These are phyloP conservation scores for Heteromormyrus szaboi DNA, from an alignment of 2,797 vertebrate species.

Conservation along the genomic window DNA sequence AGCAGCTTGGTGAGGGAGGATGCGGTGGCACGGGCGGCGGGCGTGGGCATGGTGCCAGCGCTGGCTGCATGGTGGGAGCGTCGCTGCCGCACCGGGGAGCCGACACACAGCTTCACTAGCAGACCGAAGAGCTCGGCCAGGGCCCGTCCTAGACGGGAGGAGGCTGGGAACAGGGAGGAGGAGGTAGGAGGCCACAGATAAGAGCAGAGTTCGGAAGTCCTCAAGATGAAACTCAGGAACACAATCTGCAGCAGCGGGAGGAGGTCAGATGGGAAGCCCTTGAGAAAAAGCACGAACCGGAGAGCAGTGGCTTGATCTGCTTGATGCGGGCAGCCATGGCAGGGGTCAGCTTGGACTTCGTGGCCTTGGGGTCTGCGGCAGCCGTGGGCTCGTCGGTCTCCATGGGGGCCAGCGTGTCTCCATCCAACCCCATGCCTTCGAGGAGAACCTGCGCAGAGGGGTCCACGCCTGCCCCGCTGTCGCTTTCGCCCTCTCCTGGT, in stretches of 20 bases:
- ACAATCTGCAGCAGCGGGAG: neutral
- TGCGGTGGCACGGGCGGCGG: slow-evolving; percentile 85
- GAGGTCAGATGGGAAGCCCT: neutral
- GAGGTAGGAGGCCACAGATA: neutral
- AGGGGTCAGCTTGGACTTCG: slow-evolving; percentile 88
- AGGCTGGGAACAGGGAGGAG: slow-evolving; percentile 60
- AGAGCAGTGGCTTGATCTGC: slow-evolving; percentile 90
- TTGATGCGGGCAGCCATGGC: slow-evolving; percentile 98
- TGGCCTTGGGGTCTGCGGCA: slow-evolving; percentile 73
- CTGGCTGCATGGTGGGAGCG: slow-evolving; percentile 90
- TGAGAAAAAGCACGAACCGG: slow-evolving; percentile 60
- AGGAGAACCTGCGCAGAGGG: slow-evolving; percentile 78
- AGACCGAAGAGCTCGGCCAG: slow-evolving; percentile 90
- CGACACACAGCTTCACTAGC: slow-evolving; percentile 88
- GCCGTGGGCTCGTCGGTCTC: slow-evolving; percentile 89
- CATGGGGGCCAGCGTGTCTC: slow-evolving; percentile 87
- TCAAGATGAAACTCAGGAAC: neutral
- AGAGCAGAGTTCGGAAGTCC: neutral
- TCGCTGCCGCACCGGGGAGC: slow-evolving; percentile 88
- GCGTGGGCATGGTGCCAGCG: slow-evolving; percentile 85
- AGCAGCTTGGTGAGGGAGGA: slow-evolving; percentile 89
- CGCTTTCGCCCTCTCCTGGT: slow-evolving; percentile 67
- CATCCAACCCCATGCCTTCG: slow-evolving; percentile 88
- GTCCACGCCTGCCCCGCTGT: slow-evolving; percentile 56
- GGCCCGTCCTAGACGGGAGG: slow-evolving; percentile 83